Percentiles rank a stretch among this genome's conserved stretches.
These are phyloP conservation scores for Drosophila quinaria DNA, from an alignment of 2,888 invertebrate species.

Conservation along the genomic window DNA sequence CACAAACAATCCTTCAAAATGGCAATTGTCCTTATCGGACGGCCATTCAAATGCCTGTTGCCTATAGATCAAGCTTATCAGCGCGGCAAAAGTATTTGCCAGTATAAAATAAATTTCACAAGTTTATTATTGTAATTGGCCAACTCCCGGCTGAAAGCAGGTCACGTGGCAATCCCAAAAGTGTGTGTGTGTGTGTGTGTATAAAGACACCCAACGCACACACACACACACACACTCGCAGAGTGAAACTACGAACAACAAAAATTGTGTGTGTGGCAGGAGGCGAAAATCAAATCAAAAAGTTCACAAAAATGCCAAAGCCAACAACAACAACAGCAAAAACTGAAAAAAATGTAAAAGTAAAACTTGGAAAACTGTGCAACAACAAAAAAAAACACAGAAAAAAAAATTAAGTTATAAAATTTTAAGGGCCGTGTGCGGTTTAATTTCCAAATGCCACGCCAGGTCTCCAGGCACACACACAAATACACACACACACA, in stretches of 20 bases:
- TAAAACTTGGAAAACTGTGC: conserved; percentile 39
- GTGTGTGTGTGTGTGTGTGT: not conserved
- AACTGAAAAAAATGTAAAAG: not conserved
- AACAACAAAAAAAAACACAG: conserved; percentile 41
- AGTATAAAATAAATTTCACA: conserved; percentile 76
- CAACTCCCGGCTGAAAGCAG: conserved; percentile 45
- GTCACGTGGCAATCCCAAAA: conserved; percentile 37
- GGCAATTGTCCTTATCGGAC: conserved; percentile 63
- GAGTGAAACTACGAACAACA: conserved; percentile 18
- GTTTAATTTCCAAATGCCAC: conserved; percentile 79
- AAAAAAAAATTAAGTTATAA: conserved; percentile 76
- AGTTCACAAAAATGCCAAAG: conserved; percentile 79
- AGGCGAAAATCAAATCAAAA: conserved; percentile 78
- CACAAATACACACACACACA: conserved; percentile 56
- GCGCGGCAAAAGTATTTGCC: conserved; percentile 74
- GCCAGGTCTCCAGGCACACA: conserved; percentile 46
- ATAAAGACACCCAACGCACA: conserved; percentile 40
- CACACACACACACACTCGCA: conserved; percentile 16
- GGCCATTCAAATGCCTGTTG: conserved; percentile 55
- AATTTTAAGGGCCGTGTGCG: conserved; percentile 77
- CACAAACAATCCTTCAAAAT: conserved; percentile 61
- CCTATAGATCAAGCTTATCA: conserved; percentile 79
- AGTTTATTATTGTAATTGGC: conserved; percentile 78
- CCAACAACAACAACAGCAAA: conserved; percentile 26
- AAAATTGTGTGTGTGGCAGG: conserved; percentile 28